Percentiles rank a stretch among this genome's conserved stretches.
Conservation (phyloP, 1,140 invertebrate species). For the Octopus bimaculoides region DNA sequence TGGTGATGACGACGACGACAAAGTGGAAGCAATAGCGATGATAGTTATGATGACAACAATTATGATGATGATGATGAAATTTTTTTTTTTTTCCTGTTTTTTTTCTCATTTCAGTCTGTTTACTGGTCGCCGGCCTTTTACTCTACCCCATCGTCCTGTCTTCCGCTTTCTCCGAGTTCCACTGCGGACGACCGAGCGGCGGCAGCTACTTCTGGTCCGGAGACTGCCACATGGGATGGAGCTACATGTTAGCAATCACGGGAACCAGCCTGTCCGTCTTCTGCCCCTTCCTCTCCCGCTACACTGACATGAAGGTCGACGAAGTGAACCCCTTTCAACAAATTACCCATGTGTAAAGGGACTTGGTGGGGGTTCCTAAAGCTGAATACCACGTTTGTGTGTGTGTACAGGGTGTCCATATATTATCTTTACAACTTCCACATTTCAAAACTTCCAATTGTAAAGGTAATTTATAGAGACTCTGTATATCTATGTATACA, state of each 20-base stretch:
- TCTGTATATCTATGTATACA: no score
- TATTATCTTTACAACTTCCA: no score
- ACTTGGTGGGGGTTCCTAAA: no score
- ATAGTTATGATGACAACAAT: no score
- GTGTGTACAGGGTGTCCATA: no score
- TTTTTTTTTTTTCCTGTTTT: constrained; percentile 3
- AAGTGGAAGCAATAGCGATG: no score
- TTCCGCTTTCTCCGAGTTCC: constrained; percentile 50
- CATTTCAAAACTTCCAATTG: no score
- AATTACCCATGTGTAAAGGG: no score
- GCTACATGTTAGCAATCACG: constrained; percentile 57
- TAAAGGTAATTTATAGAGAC: no score
- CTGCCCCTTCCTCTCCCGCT: constrained; percentile 53
- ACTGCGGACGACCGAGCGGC: constrained; percentile 40
- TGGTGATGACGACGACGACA: no score
- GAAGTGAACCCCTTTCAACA: neutral
- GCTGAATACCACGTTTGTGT: no score
- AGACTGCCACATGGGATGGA: constrained; percentile 57
- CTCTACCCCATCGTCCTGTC: constrained; percentile 57
- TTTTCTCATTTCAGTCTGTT: constrained; percentile 39
- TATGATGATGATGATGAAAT: no score
- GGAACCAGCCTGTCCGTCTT: constrained; percentile 55
- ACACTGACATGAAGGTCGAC: constrained; percentile 35
- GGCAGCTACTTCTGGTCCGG: constrained; percentile 46
- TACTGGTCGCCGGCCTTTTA: constrained; percentile 49